Base-by-base conservation (phyloP, 2,888 invertebrate species). In the Lottia scabra region DNA sequence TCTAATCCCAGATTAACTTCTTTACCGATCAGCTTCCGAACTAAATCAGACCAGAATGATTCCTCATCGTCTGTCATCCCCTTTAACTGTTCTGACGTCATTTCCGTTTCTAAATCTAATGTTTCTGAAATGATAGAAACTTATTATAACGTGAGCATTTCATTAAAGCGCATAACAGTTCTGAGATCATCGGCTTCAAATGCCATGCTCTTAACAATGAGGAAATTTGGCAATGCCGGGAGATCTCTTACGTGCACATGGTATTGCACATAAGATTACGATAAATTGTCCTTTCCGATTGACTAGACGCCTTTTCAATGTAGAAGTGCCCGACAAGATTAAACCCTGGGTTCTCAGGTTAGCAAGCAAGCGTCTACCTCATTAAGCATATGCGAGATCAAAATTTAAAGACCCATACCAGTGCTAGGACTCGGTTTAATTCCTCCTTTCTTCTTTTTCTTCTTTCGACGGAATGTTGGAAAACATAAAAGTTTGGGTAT, bases 21-120 rank as follows among this genome's bases (percentile, higher is more conserved):
- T 2, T 72, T 71, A 8, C 82, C 83, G 1, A 82, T 66, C 2
- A 77, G 38, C 2, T 70, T 69, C 1, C 67, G 67, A 15, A 77
- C 73, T n/a, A 83, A 56, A 12, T 74, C 62, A 16, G 70, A 67
- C 83, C 83, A 83, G 72, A 83, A 83, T n/a, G 67, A 63, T 26
- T 71, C 74, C 16, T 76, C 71, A 15, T 72, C 78, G 12, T 76
- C 73, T 15, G 68, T 65, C 67, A 76, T 73, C 6, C 73, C 66
- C 23, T 71, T 73, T 43, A 79, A 62, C 38, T 76, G 71, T 16
- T 72, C 68, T 16, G 48, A 5, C 13, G 65, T 44, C 30, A 68
- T 62, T 68, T 72, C 72, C 23, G 65, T 23, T 12, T 65, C 72
- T 46, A 48, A 30, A 10, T 64, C 72, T 10, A 38, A 6, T n/a